Evolutionary conservation across 2,888 invertebrate genomes (phyloP), one percentile per base, ranked within the genome.

Genomic region (Matsumyia berberina): DNA sequence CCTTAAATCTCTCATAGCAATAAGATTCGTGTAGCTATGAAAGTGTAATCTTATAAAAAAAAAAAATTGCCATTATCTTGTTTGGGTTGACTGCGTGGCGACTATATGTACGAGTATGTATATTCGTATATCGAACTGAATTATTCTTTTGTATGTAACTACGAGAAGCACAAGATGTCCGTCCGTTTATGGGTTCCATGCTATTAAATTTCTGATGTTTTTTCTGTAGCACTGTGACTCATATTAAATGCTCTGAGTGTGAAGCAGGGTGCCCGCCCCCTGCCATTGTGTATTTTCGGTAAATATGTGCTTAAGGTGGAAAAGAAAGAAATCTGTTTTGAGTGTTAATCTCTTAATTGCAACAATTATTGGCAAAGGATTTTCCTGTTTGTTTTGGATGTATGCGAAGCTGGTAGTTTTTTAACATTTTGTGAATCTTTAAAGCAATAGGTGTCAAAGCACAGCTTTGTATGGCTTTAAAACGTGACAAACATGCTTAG

Each of bases 51-150:
- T 49, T 64, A 66, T 66, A 66, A 49, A 57, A 24, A 5, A 60
- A 15, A 11, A n/a, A n/a, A 42, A 49, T 49, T 29, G 31, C 9
- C 49, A 33, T 57, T 76, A 66, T 57, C 74, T 51, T 19, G 62
- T 31, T 74, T 19, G 51, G 66, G 49, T 60, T 67, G 60, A 77
- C 60, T 77, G 77, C 77, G 67, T 60, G 66, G 67, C 60, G 17
- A 12, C 49, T 53, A 57, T 55, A 37, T n/a, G n/a, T n/a, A n/a
- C n/a, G n/a, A n/a, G n/a, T n/a, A n/a, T n/a, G n/a, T n/a, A n/a
- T n/a, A n/a, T n/a, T 58, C 7, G 9, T 17, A 60, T 73, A 12
- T 44, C 42, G 33, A 60, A 51, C 31, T 72, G 67, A 67, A 58
- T 76, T 33, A 58, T 51, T 49, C 17, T 31, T 49, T 29, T 74